These are phyloP conservation scores for Pyrocoelia pectoralis DNA, from an alignment of 2,888 invertebrate species.

Conservation along the genomic window DNA sequence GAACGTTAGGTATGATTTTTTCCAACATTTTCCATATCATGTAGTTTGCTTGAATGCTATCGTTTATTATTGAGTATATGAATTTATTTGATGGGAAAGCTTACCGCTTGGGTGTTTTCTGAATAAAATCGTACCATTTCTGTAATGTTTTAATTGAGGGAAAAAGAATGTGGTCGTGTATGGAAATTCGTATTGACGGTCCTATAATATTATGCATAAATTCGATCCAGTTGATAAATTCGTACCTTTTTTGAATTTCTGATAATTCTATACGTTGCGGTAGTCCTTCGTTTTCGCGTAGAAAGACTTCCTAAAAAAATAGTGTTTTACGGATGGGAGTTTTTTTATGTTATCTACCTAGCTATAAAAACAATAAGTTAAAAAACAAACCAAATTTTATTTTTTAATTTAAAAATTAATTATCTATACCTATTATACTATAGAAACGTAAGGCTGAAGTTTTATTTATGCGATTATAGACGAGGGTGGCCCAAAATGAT, in stretches of 20 bases:
- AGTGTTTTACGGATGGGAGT: background rate
- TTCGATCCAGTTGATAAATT: conserved; percentile 46
- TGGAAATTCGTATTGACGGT: conserved; percentile 36
- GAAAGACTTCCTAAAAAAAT: conserved; percentile 16
- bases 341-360: too few species aligned
- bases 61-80: conserved; percentile 7
- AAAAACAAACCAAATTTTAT: too few species aligned
- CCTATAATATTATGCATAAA: conserved; percentile 46
- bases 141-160: conserved; percentile 41
- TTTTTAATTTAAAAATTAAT: too few species aligned
- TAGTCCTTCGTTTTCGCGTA: conserved; percentile 24
- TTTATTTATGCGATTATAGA: too few species aligned
- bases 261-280: conserved; percentile 32
- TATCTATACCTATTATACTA: too few species aligned
- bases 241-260: conserved; percentile 39
- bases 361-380: too few species aligned
- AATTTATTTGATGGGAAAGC: background rate
- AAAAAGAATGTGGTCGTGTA: conserved; percentile 42
- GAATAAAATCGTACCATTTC: conserved; percentile 43
- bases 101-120: conserved; percentile 46
- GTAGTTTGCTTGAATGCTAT: conserved; percentile 49
- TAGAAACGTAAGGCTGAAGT: too few species aligned
- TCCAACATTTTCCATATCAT: conserved; percentile 47
- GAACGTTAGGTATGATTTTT: conserved; percentile 42
- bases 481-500: too few species aligned